A percentile compares a stretch with the other conserved stretches of the same genome.
These are phyloP conservation scores for Myotis findleyi DNA, from an alignment of 2,797 vertebrate species.

Conservation along the genomic window DNA sequence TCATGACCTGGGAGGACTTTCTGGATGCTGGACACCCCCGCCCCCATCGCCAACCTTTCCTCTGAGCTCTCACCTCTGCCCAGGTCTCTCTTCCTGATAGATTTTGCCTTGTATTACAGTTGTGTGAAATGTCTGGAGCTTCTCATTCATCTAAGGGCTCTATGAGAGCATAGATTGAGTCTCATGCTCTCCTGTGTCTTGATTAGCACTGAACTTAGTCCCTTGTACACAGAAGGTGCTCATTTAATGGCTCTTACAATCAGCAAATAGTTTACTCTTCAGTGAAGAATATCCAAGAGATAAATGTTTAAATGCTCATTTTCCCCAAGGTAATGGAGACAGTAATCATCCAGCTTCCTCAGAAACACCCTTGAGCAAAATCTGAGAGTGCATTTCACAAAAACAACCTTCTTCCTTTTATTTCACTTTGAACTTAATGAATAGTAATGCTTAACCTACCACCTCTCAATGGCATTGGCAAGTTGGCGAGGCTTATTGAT, in stretches of 20 bases:
- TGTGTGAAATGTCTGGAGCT: neutral
- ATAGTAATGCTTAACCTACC: slow-evolving; percentile 55
- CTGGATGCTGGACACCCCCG: neutral
- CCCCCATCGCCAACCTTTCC: neutral
- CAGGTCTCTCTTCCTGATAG: neutral
- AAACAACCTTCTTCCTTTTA: slow-evolving; percentile 47
- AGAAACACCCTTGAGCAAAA: slow-evolving; percentile 28
- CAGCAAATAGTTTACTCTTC: neutral
- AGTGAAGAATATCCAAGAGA: neutral
- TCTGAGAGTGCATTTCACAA: slow-evolving; percentile 1
- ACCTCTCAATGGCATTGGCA: slow-evolving; percentile 68
- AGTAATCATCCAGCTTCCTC: neutral
- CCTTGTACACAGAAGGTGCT: neutral
- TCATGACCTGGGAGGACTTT: neutral
- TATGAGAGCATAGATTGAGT: neutral
- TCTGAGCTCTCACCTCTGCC: neutral
- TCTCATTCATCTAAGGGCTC: neutral
- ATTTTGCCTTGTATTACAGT: neutral
- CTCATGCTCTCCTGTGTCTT: neutral
- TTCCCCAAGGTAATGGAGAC: neutral
- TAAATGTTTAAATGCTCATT: neutral
- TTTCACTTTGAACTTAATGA: slow-evolving; percentile 73
- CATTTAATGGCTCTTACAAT: neutral
- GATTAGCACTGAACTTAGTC: neutral
- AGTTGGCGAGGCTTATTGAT: slow-evolving; percentile 67